These are phyloP conservation scores for Cotesia congregata DNA, from an alignment of 2,888 invertebrate species.

Conservation along the genomic window DNA sequence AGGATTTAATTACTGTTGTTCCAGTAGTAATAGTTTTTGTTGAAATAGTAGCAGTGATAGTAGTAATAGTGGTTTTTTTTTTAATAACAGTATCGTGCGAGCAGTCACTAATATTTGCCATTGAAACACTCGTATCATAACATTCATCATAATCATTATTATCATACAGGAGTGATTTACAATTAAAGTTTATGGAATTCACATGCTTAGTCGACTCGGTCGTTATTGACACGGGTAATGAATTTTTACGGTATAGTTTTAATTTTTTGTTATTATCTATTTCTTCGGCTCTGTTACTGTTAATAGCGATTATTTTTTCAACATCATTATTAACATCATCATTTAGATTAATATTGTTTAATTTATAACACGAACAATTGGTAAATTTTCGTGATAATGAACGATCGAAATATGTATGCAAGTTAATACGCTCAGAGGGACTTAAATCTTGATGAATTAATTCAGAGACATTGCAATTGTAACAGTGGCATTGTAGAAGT, in stretches of 20 bases:
- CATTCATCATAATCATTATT: constrained; percentile 22
- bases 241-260: constrained; percentile 15
- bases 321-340: background rate
- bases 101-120: constrained; percentile 37
- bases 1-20: constrained; percentile 46
- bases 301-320: background rate
- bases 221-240: constrained; percentile 22
- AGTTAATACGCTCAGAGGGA: constrained; percentile 60
- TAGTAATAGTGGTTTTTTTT: constrained; percentile 14
- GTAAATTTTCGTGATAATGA: constrained; percentile 62
- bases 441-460: constrained; percentile 60
- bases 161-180: constrained; percentile 11
- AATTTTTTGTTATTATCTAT: constrained; percentile 11
- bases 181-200: constrained; percentile 23
- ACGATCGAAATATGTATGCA: constrained; percentile 58
- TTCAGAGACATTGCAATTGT: constrained; percentile 64
- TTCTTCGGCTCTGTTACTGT: background rate
- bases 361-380: constrained; percentile 59
- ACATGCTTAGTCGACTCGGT: constrained; percentile 33
- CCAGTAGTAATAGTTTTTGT: constrained; percentile 6
- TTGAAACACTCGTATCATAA: constrained; percentile 22
- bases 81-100: constrained; percentile 33
- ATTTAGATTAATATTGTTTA: background rate
- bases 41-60: constrained; percentile 1
- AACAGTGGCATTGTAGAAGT: constrained; percentile 56